Percentiles rank a stretch among this genome's conserved stretches.
Conservation (phyloP, 2,888 invertebrate genomes). For the Cantharis nigra region DNA sequence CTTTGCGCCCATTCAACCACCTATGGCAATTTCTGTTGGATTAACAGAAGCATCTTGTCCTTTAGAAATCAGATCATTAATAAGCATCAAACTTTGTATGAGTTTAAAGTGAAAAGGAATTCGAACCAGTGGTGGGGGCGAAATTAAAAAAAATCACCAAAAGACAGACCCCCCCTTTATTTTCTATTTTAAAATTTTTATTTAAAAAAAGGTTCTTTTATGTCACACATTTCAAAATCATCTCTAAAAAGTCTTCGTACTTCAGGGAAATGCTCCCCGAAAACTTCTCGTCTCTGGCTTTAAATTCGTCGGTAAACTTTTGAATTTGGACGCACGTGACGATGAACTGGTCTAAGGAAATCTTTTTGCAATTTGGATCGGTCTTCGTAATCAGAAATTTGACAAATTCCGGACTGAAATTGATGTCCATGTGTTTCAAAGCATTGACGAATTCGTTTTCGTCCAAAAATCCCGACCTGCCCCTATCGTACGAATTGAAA, state of each 20-base stretch:
- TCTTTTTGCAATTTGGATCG: slow-evolving; percentile 43
- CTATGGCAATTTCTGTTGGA: not conserved
- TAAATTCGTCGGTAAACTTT: slow-evolving; percentile 51
- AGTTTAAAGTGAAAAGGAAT: not conserved
- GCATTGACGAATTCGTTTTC: slow-evolving; percentile 46
- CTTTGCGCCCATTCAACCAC: not conserved
- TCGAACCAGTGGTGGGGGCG: too few relatives aligned
- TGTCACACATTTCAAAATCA: slow-evolving; percentile 43
- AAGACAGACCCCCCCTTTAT: too few relatives aligned
- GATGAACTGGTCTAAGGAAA: slow-evolving; percentile 51
- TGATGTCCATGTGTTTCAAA: slow-evolving; percentile 46
- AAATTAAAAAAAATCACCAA: too few relatives aligned
- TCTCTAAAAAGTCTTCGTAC: slow-evolving; percentile 51
- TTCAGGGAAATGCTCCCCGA: slow-evolving; percentile 48
- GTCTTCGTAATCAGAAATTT: slow-evolving; percentile 45
- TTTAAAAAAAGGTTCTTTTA: not conserved
- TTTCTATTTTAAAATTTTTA: not conserved
- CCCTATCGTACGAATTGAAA: slow-evolving; percentile 47
- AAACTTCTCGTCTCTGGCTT: slow-evolving; percentile 46
- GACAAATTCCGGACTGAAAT: slow-evolving; percentile 47
- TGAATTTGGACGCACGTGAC: slow-evolving; percentile 54
- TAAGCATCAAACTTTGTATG: not conserved
- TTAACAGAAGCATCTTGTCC: not conserved
- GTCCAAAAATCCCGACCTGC: slow-evolving; percentile 44
- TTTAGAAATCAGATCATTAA: not conserved